A percentile compares a stretch with the other conserved stretches of the same genome.
Evolutionary conservation across 2,888 invertebrate genomes (phyloP).

Genomic region (Emmelina monodactyla): DNA sequence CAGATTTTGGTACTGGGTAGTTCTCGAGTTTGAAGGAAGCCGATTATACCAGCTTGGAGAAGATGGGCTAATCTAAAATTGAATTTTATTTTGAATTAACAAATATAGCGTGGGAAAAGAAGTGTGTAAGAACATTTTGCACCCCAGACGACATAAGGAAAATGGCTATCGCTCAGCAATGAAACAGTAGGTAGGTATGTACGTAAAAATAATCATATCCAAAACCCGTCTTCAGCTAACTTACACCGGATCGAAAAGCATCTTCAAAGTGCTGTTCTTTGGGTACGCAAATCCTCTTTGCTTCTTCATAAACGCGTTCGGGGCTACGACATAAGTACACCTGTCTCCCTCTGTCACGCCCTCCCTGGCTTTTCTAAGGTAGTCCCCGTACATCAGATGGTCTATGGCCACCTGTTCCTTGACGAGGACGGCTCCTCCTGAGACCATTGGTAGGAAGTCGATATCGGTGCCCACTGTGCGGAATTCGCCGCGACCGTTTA

Average conservation of each 20-base stretch:
- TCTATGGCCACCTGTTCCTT: constrained; percentile 76
- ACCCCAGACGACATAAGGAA: neutral
- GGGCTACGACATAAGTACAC: constrained; percentile 81
- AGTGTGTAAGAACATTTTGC: constrained; percentile 5
- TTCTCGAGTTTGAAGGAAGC: constrained; percentile 67
- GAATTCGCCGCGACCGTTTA: constrained; percentile 42
- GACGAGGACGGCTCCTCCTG: constrained; percentile 52
- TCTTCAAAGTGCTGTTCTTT: constrained; percentile 63
- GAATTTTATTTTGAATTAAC: no score
- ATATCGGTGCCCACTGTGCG: constrained; percentile 25
- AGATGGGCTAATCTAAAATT: constrained; percentile 73
- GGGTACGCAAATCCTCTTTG: constrained; percentile 79
- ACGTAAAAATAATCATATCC: no score
- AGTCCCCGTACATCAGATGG: constrained; percentile 75
- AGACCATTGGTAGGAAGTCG: constrained; percentile 35
- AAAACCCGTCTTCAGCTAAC: no score
- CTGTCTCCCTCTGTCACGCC: constrained; percentile 67
- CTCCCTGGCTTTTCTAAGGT: constrained; percentile 66
- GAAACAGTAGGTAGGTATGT: neutral
- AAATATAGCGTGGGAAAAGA: no score
- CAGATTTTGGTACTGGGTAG: constrained; percentile 81
- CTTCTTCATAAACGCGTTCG: constrained; percentile 70
- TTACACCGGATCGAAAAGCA: constrained; percentile 76
- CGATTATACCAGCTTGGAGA: constrained; percentile 79
- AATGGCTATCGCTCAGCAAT: neutral